Percentiles rank a stretch among this genome's conserved stretches.
phyloP scores from a whole-genome alignment of 2,888 invertebrate genomes.

The Alsophila aescularia region DNA sequence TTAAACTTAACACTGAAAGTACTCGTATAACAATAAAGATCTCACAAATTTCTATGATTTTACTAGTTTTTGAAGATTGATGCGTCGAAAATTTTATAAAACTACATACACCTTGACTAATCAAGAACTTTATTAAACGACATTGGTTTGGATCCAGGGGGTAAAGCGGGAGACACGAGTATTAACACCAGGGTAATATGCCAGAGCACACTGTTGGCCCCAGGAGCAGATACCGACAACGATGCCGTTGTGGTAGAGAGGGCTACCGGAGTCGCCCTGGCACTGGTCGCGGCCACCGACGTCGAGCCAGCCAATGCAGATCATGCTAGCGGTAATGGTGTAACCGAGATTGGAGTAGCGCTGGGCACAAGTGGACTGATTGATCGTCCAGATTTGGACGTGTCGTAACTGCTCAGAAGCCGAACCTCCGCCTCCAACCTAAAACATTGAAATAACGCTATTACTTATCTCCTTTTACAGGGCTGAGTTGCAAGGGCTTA shows the following conservation, averaged over 20 bases:
- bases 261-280: slow-evolving; percentile 52
- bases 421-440: slow-evolving; percentile 37
- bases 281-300: slow-evolving; percentile 52
- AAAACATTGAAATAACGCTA: slow-evolving; percentile 9
- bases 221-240: slow-evolving; percentile 50
- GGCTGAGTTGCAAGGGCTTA: too few species aligned
- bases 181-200: slow-evolving; percentile 46
- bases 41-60: too few species aligned
- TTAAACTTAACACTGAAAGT: too few species aligned
- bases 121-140: not conserved
- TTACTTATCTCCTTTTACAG: not conserved
- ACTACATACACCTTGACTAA: too few species aligned
- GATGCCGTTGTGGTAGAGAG: slow-evolving; percentile 47
- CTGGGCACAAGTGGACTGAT: slow-evolving; percentile 40
- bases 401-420: slow-evolving; percentile 49
- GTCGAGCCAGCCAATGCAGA: slow-evolving; percentile 49
- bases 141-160: slow-evolving; percentile 46
- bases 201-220: slow-evolving; percentile 41
- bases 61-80: too few species aligned
- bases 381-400: slow-evolving; percentile 50
- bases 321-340: slow-evolving; percentile 45
- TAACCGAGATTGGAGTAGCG: slow-evolving; percentile 32
- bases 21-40: too few species aligned
- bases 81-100: too few species aligned
- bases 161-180: slow-evolving; percentile 42